These are phyloP conservation scores for Oreochromis grahami DNA, from an alignment of 2,797 vertebrate genomes.

Conservation along the genomic window DNA sequence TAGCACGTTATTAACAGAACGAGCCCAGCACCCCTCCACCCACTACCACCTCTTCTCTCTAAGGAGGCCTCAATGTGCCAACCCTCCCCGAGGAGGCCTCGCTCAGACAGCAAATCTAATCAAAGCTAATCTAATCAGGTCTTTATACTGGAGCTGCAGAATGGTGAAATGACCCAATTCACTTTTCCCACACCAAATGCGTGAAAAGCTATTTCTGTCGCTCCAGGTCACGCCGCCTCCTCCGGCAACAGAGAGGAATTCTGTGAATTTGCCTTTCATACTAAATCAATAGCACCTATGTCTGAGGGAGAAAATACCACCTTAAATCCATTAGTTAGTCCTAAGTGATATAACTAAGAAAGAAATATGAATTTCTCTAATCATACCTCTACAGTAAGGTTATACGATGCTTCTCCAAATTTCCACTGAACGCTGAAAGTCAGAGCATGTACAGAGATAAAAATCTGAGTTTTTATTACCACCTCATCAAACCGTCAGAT, in stretches of 20 bases:
- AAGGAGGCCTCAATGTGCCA: conserved; percentile 16
- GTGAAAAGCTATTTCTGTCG: conserved; percentile 49
- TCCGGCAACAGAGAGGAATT: neutral
- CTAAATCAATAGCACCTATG: neutral
- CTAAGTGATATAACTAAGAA: neutral
- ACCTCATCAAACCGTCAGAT: neutral
- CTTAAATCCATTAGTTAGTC: conserved; percentile 11
- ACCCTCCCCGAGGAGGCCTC: conserved; percentile 11
- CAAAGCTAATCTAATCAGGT: conserved; percentile 64
- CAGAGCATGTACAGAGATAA: neutral
- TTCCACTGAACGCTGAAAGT: neutral
- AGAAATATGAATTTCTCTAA: neutral
- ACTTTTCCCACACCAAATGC: conserved; percentile 57
- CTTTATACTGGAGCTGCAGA: conserved; percentile 38
- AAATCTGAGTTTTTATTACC: conserved; percentile 20
- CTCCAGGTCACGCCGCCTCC: conserved; percentile 22
- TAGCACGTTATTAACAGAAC: conserved; percentile 63
- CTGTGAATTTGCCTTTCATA: neutral
- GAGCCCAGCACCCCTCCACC: neutral
- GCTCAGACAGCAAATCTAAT: conserved; percentile 56
- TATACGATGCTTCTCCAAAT: neutral
- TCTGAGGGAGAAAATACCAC: neutral
- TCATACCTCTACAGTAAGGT: neutral
- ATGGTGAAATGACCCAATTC: conserved; percentile 56
- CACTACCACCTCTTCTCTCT: conserved; percentile 1